phyloP scores from a whole-genome alignment of 2,113 vertebrate species.

The Tyrannus savana region DNA sequence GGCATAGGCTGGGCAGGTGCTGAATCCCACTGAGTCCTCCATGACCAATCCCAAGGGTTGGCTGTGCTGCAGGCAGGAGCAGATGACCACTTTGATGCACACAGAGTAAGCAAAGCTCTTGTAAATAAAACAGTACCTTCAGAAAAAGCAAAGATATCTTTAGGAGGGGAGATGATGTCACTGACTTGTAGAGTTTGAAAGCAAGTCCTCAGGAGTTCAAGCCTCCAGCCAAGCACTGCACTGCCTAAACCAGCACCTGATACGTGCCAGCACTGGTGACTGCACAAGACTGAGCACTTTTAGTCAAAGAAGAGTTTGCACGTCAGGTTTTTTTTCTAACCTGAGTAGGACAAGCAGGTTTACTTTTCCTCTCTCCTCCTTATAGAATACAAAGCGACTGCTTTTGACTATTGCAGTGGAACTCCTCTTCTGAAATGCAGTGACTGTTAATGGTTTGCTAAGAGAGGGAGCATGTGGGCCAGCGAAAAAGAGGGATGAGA shows the following conservation, averaged over 20 bases:
- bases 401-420: no score
- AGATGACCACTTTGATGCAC: background rate
- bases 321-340: no score
- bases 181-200: background rate
- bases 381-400: no score
- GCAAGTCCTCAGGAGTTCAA: background rate
- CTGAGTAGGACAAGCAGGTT: no score
- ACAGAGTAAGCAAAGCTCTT: background rate
- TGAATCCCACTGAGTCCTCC: background rate
- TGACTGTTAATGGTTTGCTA: no score
- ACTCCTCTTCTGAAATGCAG: no score
- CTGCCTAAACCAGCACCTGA: background rate
- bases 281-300: background rate
- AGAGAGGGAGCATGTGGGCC: no score
- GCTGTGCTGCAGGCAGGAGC: background rate
- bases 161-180: background rate
- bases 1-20: background rate
- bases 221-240: background rate
- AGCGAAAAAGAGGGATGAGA: no score
- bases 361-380: no score
- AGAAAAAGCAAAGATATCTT: background rate
- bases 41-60: rapidly evolving
- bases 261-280: rapidly evolving
- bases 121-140: background rate
- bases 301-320: background rate